Base-by-base conservation (phyloP, 2,113 vertebrate genomes). In the Malurus elegans region DNA sequence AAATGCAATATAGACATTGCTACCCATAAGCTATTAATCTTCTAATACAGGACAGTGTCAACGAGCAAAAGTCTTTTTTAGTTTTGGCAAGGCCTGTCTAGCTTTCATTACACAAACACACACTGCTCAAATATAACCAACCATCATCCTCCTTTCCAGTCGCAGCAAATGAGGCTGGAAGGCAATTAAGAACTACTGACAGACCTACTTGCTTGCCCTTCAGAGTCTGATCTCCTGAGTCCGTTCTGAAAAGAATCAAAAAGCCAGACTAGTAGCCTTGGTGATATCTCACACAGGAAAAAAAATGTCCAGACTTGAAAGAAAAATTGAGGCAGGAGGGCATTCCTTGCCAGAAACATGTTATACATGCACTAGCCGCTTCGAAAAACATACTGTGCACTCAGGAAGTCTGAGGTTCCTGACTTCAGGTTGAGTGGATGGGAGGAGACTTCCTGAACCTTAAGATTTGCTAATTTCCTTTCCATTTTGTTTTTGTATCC, bases 381-480 rank as follows among this genome's bases (percentile, higher is more conserved):
- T 74, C 1, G 0, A 80, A 94, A 97, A 97, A 95, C 88, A 96
- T 56, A 28, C 94, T 88, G 93, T 34, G 75, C 81, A 78, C 78
- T 91, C 71, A 98, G 97, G 96, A 97, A 98, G 96, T 81, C 67
- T 3, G 18, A 71, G 66, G 80, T 86, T 97, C 97, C 96, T 96
- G 90, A 94, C 70, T 97, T 95, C 93, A 97, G 96, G 96, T 97
- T 96, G 96, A 96, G 87, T 94, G 91, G 90, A 90, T 96, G 97
- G 98, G 97, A 66, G 97, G 97, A 89, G 95, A 71, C 95, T 97
- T 98, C 98, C 97, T 97, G 97, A 97, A 93, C 92, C 96, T 97
- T 96, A 96, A 95, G 92, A 96, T 96, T 96, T 93, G 93, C 90
- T 96, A 24, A 89, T 96, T 98, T 98, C 97, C 97, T 97, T 97